Conservation (phyloP, 2,113 vertebrate genomes). For the Gopherus flavomarginatus region DNA sequence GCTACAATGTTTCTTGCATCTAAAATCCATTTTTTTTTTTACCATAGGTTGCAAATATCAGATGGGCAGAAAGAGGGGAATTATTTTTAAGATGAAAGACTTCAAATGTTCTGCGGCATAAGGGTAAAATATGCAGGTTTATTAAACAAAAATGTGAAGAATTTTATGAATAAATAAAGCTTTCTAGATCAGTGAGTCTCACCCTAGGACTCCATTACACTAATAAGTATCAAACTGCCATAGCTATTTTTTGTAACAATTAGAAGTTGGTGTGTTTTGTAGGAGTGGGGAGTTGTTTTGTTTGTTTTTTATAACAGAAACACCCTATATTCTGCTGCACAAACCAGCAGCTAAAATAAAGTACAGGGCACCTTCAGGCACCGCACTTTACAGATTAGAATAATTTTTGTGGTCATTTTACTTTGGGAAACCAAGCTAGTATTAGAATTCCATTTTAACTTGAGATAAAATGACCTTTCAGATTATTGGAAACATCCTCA, state of each 20-base stretch:
- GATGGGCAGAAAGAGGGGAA: not conserved
- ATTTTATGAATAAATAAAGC: slow-evolving; percentile 53
- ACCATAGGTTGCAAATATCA: slow-evolving; percentile 39
- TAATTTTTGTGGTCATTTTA: slow-evolving; percentile 53
- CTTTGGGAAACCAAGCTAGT: slow-evolving; percentile 4
- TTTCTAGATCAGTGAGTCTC: slow-evolving; percentile 48
- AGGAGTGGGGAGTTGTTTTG: not conserved
- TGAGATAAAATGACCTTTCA: slow-evolving; percentile 57
- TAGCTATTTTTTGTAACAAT: slow-evolving; percentile 27
- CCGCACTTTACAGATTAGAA: slow-evolving; percentile 58
- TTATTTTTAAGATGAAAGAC: slow-evolving; percentile 34
- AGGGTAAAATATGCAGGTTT: slow-evolving; percentile 34
- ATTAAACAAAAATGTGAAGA: slow-evolving; percentile 31
- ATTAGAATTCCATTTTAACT: slow-evolving; percentile 55
- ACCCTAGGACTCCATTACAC: slow-evolving; percentile 12
- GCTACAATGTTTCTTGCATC: slow-evolving; percentile 41
- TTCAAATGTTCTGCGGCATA: slow-evolving; percentile 22
- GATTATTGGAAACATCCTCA: slow-evolving; percentile 32
- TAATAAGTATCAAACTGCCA: slow-evolving; percentile 37
- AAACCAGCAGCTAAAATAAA: slow-evolving; percentile 50
- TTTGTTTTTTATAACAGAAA: slow-evolving; percentile 36
- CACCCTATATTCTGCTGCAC: slow-evolving; percentile 32
- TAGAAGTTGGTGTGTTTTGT: slow-evolving; percentile 25
- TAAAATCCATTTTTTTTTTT: slow-evolving; percentile 28
- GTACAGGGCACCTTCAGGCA: slow-evolving; percentile 61